Base-by-base conservation (phyloP, 53 echinoderm and acorn worm species). In the Henricia sp. region DNA sequence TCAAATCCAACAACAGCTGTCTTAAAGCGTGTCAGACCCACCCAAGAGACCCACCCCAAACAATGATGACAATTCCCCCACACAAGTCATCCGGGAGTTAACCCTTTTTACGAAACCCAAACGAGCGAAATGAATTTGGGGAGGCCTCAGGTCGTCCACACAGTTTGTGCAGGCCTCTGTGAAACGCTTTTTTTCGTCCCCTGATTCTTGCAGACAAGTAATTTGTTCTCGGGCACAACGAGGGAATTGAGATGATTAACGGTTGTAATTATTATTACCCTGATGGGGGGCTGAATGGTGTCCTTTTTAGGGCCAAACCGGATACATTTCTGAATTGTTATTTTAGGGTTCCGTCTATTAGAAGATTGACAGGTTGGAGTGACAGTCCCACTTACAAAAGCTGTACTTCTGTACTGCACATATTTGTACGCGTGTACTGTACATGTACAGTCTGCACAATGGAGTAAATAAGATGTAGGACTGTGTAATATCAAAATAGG, bases 241-340 rank as follows among this genome's bases (percentile, higher is more conserved):
- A 80, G 80, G 80, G 80, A 80, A 64, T 62, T 80, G 80, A 80
- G 80, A 80, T 64, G 80, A 80, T 80, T 80, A 80, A 42, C 33
- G 43, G 80, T 64, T 50, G 80, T 80, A 80, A 80, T 80, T 63
- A 80, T 80, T 29, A 44, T n/a, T 71, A 64, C 46, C 80, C 30
- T 50, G 80, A 80, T 80, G 80, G 57, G 68, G 56, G 76, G 63
- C 80, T 80, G 63, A 63, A 80, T 50, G 64, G 80, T 80, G 80
- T 57, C 50, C 80, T 64, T 50, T 40, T 80, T 80, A 64, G 48
- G 80, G 80, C 62, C 32, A 50, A 48, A 24, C 63, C 46, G 80
- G 80, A 80, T 80, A 46, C 80, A 80, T 80, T 80, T 80, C 80
- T 63, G 80, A 34, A 19, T 50, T 80, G 80, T 80, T 80, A 63